Conservation (phyloP, 1,140 invertebrate species). For the Conus ventricosus region DNA sequence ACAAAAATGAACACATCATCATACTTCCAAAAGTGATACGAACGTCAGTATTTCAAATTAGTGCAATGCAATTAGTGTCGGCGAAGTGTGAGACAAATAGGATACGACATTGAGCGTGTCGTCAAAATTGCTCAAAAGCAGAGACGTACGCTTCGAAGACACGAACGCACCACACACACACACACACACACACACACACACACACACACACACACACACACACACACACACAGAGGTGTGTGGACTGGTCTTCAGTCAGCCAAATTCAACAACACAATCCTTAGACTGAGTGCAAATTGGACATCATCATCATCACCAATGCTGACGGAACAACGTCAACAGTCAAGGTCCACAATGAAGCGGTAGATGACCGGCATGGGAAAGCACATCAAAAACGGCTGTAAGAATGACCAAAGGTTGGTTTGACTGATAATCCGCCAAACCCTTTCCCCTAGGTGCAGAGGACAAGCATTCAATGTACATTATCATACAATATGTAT, state of each 20-base stretch:
- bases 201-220: conserved; percentile 17
- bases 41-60: too few relatives aligned
- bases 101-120: too few relatives aligned
- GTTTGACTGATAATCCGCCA: not conserved
- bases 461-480: too few relatives aligned
- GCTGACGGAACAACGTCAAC: not conserved
- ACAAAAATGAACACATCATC: too few relatives aligned
- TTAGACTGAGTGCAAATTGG: not conserved
- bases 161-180: too few relatives aligned
- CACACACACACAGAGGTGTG: not conserved
- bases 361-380: not conserved
- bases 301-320: not conserved
- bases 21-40: too few relatives aligned
- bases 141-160: too few relatives aligned
- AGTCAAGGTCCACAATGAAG: not conserved
- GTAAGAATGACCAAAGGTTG: not conserved
- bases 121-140: too few relatives aligned
- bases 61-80: too few relatives aligned
- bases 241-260: not conserved
- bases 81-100: too few relatives aligned
- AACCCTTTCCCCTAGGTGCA: not conserved
- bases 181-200: conserved; percentile 1
- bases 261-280: not conserved
- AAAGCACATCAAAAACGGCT: not conserved
- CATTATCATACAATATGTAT: too few relatives aligned